Conservation (phyloP, 53 echinoderm and acorn worm genomes). For the Actinopyga echinites region DNA sequence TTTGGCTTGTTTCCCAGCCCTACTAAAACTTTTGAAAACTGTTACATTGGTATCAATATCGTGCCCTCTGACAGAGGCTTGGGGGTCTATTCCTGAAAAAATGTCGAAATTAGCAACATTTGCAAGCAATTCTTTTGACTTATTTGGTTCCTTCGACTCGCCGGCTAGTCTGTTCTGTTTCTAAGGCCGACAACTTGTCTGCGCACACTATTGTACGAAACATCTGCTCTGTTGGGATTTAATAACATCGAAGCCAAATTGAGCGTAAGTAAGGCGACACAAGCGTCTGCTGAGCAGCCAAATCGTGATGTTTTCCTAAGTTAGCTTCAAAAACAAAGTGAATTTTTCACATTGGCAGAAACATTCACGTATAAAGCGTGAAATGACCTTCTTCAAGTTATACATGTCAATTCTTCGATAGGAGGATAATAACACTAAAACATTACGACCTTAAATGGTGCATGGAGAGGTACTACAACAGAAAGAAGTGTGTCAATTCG, state of each 20-base stretch:
- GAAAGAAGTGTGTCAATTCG: too few species aligned
- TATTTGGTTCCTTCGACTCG: constrained; percentile 8
- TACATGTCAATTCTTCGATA: too few species aligned
- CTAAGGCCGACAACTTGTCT: constrained; percentile 20
- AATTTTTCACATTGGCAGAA: too few species aligned
- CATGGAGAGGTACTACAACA: too few species aligned
- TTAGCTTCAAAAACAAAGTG: too few species aligned
- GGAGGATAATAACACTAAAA: too few species aligned
- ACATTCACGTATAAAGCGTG: too few species aligned
- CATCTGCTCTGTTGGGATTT: constrained; percentile 17
- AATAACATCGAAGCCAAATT: constrained; percentile 20
- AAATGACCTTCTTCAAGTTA: too few species aligned
- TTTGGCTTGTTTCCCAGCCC: neutral
- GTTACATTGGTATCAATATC: neutral
- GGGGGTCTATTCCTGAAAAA: neutral
- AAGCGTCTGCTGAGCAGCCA: too few species aligned
- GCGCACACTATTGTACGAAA: neutral
- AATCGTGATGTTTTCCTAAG: too few species aligned
- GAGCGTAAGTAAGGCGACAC: constrained; percentile 14
- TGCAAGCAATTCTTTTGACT: neutral
- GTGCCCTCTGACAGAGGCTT: neutral
- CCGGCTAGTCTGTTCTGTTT: constrained; percentile 14
- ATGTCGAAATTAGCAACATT: constrained; percentile 8
- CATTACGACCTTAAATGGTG: too few species aligned
- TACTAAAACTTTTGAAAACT: neutral